phyloP scores from a whole-genome alignment of 2,888 invertebrate genomes.

The Scaptodrosophila latifasciaeformis region DNA sequence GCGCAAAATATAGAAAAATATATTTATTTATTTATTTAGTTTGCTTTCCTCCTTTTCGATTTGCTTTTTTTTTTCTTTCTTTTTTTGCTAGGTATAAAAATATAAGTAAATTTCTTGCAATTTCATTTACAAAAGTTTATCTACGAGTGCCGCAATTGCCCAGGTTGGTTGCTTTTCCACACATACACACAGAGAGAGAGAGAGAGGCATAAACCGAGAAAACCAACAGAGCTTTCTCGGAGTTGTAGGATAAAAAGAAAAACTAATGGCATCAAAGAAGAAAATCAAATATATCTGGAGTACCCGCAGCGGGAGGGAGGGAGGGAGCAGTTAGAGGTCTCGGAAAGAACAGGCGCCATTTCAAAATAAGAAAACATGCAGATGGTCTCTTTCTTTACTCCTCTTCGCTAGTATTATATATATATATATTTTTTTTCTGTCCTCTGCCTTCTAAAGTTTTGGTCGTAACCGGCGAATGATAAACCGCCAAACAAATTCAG shows the following conservation, averaged over 20 bases:
- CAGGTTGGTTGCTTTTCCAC: constrained; percentile 1
- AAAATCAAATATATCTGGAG: constrained; percentile 67
- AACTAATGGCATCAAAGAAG: constrained; percentile 67
- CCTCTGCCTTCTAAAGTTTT: not conserved
- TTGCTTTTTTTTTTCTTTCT: too few relatives aligned
- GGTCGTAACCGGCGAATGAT: constrained; percentile 45
- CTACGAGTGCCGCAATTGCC: constrained; percentile 52
- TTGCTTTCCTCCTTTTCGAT: too few relatives aligned
- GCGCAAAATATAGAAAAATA: constrained; percentile 7
- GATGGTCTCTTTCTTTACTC: too few relatives aligned
- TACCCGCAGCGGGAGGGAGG: constrained; percentile 41
- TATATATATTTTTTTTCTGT: too few relatives aligned
- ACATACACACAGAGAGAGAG: not conserved
- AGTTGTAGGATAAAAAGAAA: constrained; percentile 8
- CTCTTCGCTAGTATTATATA: too few relatives aligned
- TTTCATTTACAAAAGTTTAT: constrained; percentile 68
- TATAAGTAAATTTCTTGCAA: constrained; percentile 59
- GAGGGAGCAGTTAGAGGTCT: not conserved
- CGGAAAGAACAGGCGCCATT: constrained; percentile 16
- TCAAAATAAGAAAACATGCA: constrained; percentile 55
- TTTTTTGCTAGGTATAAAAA: constrained; percentile 29
- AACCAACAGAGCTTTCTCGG: constrained; percentile 8
- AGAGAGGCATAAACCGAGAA: constrained; percentile 4
- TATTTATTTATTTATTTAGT: not conserved
- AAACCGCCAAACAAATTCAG: constrained; percentile 40